phyloP scores from a whole-genome alignment of 2,113 vertebrate genomes.

The Toxostoma redivivum region DNA sequence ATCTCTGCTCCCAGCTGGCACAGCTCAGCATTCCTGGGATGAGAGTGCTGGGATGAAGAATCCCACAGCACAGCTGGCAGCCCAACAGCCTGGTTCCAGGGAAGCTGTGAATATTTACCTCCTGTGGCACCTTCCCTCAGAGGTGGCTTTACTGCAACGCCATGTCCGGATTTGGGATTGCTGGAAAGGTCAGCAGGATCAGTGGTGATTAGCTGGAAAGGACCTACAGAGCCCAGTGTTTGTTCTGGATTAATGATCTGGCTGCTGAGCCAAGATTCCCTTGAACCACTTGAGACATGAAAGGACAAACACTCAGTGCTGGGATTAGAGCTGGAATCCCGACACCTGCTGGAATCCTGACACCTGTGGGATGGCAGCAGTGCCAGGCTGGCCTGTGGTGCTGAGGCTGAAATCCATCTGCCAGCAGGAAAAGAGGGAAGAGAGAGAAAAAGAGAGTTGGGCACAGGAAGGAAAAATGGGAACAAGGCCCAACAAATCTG shows the following conservation, averaged over 20 bases:
- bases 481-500: rapidly evolving
- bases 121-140: background rate
- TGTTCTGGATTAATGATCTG: background rate
- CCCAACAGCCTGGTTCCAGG: background rate
- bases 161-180: background rate
- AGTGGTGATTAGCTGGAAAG: conserved; percentile 39
- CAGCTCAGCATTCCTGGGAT: background rate
- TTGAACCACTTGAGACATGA: background rate
- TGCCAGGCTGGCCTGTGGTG: background rate
- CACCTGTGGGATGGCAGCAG: background rate
- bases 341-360: background rate
- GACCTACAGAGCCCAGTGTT: conserved; percentile 15
- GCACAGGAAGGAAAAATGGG: background rate
- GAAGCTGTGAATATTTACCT: background rate
- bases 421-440: background rate
- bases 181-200: conserved; percentile 43
- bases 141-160: background rate
- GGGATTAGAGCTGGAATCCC: background rate
- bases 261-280: background rate
- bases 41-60: background rate
- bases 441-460: rapidly evolving
- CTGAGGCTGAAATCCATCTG: background rate
- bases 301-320: background rate
- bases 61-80: rapidly evolving
- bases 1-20: background rate